These are phyloP conservation scores for Montipora capricornis DNA, from an alignment of 64 coral and sea anemone genomes.

Conservation along the genomic window DNA sequence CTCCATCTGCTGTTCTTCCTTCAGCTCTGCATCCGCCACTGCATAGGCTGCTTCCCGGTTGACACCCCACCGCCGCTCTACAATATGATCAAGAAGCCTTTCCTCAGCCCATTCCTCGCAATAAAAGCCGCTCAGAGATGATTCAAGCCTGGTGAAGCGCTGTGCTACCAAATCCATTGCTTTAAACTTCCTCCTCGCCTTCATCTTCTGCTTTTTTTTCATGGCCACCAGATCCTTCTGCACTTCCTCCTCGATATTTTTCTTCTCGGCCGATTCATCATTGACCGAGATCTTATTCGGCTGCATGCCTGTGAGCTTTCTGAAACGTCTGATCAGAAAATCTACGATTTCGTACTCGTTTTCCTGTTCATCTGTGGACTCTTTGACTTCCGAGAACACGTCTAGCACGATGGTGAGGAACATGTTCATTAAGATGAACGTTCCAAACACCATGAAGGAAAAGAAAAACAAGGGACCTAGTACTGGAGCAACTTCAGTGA, in stretches of 20 bases:
- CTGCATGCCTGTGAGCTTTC: conserved; percentile 73
- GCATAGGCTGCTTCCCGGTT: conserved; percentile 70
- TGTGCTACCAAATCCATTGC: conserved; percentile 61
- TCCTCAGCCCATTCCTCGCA: conserved; percentile 92
- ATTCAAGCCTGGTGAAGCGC: conserved; percentile 79
- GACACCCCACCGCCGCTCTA: conserved; percentile 86
- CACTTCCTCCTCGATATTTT: conserved; percentile 58
- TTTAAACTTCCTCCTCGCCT: conserved; percentile 31
- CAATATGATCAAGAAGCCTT: conserved; percentile 80
- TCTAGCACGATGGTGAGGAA: conserved; percentile 92
- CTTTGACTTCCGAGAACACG: conserved; percentile 89
- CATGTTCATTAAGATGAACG: conserved; percentile 96
- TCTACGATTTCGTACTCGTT: conserved; percentile 92
- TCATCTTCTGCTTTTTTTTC: conserved; percentile 67
- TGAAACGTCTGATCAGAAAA: conserved; percentile 84
- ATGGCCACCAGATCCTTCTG: conserved; percentile 69
- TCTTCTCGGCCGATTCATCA: conserved; percentile 67
- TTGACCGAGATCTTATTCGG: conserved; percentile 77
- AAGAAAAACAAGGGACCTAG: conserved; percentile 89
- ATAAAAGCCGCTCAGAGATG: conserved; percentile 82
- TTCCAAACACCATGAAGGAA: conserved; percentile 89
- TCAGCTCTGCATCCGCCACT: conserved; percentile 62
- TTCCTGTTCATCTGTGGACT: conserved; percentile 32
- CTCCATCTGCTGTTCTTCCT: conserved; percentile 75
- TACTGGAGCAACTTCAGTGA: conserved; percentile 72